These are phyloP conservation scores for Muricea muricata DNA, from an alignment of 92 coral and sea anemone species.

Conservation along the genomic window DNA sequence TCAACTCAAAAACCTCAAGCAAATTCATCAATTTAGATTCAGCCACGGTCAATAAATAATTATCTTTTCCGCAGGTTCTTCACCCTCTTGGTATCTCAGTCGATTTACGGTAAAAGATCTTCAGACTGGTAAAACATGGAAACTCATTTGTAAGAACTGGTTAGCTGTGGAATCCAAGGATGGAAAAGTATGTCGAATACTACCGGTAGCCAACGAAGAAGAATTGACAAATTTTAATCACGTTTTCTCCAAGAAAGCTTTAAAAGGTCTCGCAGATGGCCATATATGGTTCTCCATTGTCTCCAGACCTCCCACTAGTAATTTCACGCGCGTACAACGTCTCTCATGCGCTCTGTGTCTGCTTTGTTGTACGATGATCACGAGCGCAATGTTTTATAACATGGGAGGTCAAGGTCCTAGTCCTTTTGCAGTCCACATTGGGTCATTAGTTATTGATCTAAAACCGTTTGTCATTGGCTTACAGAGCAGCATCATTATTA, in stretches of 20 bases:
- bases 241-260: conserved; percentile 82
- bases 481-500: conserved; percentile 81
- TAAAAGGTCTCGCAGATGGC: conserved; percentile 85
- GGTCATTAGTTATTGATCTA: conserved; percentile 72
- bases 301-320: conserved; percentile 74
- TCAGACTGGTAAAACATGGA: conserved; percentile 67
- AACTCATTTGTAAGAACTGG: conserved; percentile 94
- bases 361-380: conserved; percentile 90
- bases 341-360: conserved; percentile 81
- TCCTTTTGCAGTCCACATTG: conserved; percentile 57
- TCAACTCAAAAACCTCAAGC: too few relatives aligned
- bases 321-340: conserved; percentile 9
- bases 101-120: conserved; percentile 80
- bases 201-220: conserved; percentile 79
- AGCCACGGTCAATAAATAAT: background rate
- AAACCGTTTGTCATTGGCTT: conserved; percentile 78
- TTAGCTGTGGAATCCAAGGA: conserved; percentile 79
- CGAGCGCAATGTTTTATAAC: conserved; percentile 12
- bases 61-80: conserved; percentile 48
- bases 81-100: conserved; percentile 93
- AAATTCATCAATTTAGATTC: too few relatives aligned
- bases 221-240: conserved; percentile 85
- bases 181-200: conserved; percentile 66
- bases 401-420: conserved; percentile 61
- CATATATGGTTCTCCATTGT: conserved; percentile 94